phyloP scores from a whole-genome alignment of 2,113 vertebrate genomes.

The Strix uralensis region DNA sequence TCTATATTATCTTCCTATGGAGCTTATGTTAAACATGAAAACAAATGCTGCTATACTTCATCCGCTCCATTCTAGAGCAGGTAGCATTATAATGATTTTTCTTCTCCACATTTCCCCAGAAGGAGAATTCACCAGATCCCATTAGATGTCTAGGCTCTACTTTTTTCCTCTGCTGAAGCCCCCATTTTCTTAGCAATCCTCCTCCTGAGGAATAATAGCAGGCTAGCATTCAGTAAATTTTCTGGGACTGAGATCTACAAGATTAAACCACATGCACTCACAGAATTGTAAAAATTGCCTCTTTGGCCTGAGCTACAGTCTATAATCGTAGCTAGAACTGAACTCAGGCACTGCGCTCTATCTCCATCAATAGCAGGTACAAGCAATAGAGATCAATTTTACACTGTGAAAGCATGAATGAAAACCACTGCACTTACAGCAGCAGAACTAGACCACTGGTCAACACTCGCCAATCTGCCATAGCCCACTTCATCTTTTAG shows the following conservation, averaged over 20 bases:
- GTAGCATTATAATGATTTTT: neutral
- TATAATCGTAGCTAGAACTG: neutral
- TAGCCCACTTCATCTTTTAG: neutral
- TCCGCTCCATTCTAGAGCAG: neutral
- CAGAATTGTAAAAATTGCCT: neutral
- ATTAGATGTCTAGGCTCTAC: neutral
- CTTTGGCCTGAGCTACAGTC: neutral
- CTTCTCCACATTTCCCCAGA: neutral
- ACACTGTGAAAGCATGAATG: neutral
- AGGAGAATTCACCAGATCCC: neutral
- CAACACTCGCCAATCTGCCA: neutral
- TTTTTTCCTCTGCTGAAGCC: neutral
- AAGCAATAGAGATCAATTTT: neutral
- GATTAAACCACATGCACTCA: neutral
- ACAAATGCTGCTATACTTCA: accelerated
- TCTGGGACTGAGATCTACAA: neutral
- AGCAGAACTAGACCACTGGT: neutral
- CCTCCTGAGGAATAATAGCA: neutral
- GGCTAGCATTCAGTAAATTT: neutral
- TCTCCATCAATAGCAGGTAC: neutral
- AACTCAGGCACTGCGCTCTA: neutral
- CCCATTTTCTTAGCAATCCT: neutral
- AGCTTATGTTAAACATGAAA: neutral
- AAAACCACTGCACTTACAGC: neutral
- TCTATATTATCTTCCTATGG: neutral